Base-by-base conservation (phyloP, 1,140 invertebrate genomes). In the Tenebrio molitor region DNA sequence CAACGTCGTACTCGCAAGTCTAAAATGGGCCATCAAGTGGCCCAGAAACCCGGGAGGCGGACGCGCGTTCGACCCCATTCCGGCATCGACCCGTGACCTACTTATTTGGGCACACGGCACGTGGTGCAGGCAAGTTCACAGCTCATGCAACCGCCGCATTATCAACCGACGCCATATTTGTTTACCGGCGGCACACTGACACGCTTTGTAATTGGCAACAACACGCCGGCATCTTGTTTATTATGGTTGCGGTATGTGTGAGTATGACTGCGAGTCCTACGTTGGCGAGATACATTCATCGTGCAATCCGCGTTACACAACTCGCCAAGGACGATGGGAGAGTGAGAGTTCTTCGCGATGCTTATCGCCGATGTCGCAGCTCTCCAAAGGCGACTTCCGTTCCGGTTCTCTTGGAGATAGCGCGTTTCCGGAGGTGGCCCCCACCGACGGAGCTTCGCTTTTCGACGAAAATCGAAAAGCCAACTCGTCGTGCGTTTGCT, bases 51-150 rank as follows among this genome's bases (percentile, higher is more conserved):
- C 76, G 77, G 77, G 76, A 74, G 76, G n/a, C n/a, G n/a, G 76
- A 74, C 78, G 75, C 79, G 80, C 76, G 74, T 83, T 70, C 76
- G 80, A 79, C 80, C 81, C 76, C 74, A 82, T 80, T 80, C 44
- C 73, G 46, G 76, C 79, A 83, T 80, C 80, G 81, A 82, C 78
- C 77, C 79, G 82, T 77, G 82, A 82, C 81, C 81, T 71, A 81
- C 74, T 81, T 80, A 80, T 77, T 78, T 79, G 68, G 77, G 76
- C 77, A 78, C 19, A 78, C 36, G 36, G 12, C 77, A 79, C 77
- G 77, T 79, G 77, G 74, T 69, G 41, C 36, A n/a, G n/a, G n/a
- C n/a, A 64, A 64, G 15, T 19, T 17, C 16, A 14, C n/a, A 44
- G 16, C 41, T 44, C 16, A 14, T 5, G 6, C n/a, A 5, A 14